phyloP scores from a whole-genome alignment of 2,797 vertebrate species.

The Furcifer pardalis region DNA sequence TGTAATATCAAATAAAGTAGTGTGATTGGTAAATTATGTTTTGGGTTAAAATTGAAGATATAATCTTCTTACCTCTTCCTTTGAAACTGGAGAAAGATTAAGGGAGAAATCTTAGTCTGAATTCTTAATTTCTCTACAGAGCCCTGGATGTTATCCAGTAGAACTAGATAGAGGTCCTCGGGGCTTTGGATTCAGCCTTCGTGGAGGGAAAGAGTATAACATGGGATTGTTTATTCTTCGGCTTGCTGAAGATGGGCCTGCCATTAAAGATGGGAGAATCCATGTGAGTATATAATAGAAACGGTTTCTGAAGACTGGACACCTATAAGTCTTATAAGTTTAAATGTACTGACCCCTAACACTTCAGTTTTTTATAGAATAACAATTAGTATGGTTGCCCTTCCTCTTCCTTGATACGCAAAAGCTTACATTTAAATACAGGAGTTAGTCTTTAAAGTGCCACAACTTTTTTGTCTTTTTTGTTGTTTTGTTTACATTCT shows the following conservation, averaged over 20 bases:
- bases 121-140: constrained; percentile 55
- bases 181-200: constrained; percentile 96
- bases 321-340: neutral
- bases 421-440: too few species aligned
- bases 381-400: neutral
- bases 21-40: neutral
- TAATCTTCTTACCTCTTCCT: neutral
- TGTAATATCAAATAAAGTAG: neutral
- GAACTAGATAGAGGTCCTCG: constrained; percentile 92
- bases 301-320: fast-evolving
- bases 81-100: too few species aligned
- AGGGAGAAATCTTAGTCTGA: neutral
- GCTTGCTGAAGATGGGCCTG: constrained; percentile 93
- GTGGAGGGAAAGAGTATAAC: constrained; percentile 97
- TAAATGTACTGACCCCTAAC: neutral
- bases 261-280: constrained; percentile 91
- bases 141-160: constrained; percentile 88
- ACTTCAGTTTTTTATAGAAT: neutral
- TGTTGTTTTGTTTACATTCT: too few species aligned
- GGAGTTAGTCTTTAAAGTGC: too few species aligned
- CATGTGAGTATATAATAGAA: constrained; percentile 82
- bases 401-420: neutral
- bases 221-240: constrained; percentile 98
- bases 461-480: too few species aligned
- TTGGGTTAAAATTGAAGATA: neutral